These are phyloP conservation scores for Luidia sarsii DNA, from an alignment of 53 echinoderm and acorn worm species.

Conservation along the genomic window DNA sequence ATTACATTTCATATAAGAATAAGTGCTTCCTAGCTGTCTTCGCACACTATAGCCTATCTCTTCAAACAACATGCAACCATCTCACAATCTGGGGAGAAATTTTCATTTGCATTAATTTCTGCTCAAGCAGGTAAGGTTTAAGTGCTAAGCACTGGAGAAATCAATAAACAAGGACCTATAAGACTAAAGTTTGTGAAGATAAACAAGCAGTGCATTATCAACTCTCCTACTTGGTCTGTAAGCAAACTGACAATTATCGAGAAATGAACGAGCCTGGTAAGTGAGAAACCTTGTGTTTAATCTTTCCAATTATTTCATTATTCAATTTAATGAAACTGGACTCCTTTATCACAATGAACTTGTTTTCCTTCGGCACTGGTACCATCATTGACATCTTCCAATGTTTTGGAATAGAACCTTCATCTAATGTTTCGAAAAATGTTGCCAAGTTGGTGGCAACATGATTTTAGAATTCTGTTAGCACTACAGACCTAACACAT, in stretches of 20 bases:
- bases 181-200: not conserved
- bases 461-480: conserved; percentile 15
- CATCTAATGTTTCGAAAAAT: conserved; percentile 4
- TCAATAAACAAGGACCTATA: conserved; percentile 24
- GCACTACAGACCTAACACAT: conserved; percentile 1
- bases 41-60: conserved; percentile 8
- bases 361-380: not conserved
- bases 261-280: not conserved
- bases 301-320: not conserved
- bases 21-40: not conserved
- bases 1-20: not conserved
- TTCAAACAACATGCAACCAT: not conserved
- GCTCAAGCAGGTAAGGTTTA: not conserved
- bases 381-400: conserved; percentile 25
- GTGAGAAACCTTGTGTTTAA: not conserved
- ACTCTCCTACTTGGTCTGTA: not conserved
- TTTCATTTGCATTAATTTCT: not conserved
- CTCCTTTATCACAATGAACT: conserved; percentile 11
- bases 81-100: not conserved
- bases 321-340: not conserved
- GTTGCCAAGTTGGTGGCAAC: conserved; percentile 15
- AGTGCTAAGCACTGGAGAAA: not conserved
- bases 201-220: not conserved
- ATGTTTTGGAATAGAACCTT: conserved; percentile 3
- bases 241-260: not conserved